Evolutionary conservation across 2,797 vertebrate species (phyloP).

Genomic region (Labeo calbasu): DNA sequence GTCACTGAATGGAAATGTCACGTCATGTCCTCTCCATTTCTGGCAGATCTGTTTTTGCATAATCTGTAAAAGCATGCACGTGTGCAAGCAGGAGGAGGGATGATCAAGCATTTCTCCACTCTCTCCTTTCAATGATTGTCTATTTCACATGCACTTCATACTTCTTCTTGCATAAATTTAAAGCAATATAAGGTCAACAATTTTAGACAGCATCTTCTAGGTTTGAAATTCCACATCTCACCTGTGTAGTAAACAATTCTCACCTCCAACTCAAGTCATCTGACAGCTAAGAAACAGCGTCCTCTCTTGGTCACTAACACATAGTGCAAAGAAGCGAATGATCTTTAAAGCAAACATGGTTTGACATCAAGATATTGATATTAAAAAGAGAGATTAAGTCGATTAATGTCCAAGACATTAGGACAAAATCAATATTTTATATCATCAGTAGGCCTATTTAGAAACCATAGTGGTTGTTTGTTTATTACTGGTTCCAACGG

Average conservation of each 20-base stretch:
- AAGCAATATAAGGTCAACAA: neutral
- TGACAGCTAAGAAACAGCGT: slow-evolving; percentile 1
- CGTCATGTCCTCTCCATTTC: neutral
- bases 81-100: slow-evolving; percentile 3
- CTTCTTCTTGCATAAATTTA: neutral
- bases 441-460: neutral
- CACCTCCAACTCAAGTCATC: neutral
- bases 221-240: neutral
- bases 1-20: slow-evolving; percentile 22
- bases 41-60: neutral
- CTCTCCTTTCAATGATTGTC: neutral
- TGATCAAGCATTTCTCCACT: neutral
- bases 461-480: neutral
- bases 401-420: neutral
- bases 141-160: neutral
- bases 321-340: neutral
- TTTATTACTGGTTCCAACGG: neutral
- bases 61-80: neutral
- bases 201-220: neutral
- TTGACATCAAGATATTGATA: neutral
- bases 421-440: neutral
- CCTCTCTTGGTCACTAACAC: slow-evolving; percentile 26
- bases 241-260: neutral
- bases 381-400: neutral
- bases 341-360: neutral